These are phyloP conservation scores for Brassicogethes aeneus DNA, from an alignment of 2,888 invertebrate species.

Conservation along the genomic window DNA sequence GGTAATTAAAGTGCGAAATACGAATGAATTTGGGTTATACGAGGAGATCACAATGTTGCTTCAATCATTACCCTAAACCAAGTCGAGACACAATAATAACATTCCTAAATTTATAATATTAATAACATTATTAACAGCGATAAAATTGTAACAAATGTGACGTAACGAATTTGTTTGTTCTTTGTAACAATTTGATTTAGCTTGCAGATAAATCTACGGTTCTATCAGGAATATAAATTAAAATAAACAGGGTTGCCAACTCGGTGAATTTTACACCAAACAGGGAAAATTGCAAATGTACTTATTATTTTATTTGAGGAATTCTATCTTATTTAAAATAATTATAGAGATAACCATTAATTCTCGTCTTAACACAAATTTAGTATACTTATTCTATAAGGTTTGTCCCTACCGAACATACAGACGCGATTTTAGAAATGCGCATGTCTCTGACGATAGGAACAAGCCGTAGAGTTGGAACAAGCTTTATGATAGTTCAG, in stretches of 20 bases:
- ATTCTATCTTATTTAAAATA: not conserved
- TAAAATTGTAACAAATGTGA: slow-evolving; percentile 39
- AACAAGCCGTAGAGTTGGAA: too few relatives aligned
- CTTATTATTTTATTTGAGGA: not conserved
- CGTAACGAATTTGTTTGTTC: slow-evolving; percentile 30
- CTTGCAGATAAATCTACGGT: not conserved
- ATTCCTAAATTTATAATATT: slow-evolving; percentile 29
- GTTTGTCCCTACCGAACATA: too few relatives aligned
- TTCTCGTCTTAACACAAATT: too few relatives aligned
- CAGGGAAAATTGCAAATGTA: not conserved
- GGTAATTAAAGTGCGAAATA: slow-evolving; percentile 15
- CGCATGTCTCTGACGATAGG: too few relatives aligned
- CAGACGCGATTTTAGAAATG: too few relatives aligned
- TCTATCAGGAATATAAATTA: not conserved
- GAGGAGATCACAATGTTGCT: not conserved
- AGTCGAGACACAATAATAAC: slow-evolving; percentile 24
- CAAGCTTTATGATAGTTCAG: too few relatives aligned
- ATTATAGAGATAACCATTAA: too few relatives aligned
- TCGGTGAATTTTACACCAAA: too few relatives aligned
- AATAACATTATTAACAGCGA: slow-evolving; percentile 38
- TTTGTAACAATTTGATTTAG: slow-evolving; percentile 25
- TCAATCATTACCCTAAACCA: slow-evolving; percentile 5
- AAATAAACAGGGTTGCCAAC: too few relatives aligned
- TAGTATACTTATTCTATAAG: too few relatives aligned
- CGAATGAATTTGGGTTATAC: not conserved